phyloP scores from a whole-genome alignment of 2,797 vertebrate genomes.

The Ibycter americanus region DNA sequence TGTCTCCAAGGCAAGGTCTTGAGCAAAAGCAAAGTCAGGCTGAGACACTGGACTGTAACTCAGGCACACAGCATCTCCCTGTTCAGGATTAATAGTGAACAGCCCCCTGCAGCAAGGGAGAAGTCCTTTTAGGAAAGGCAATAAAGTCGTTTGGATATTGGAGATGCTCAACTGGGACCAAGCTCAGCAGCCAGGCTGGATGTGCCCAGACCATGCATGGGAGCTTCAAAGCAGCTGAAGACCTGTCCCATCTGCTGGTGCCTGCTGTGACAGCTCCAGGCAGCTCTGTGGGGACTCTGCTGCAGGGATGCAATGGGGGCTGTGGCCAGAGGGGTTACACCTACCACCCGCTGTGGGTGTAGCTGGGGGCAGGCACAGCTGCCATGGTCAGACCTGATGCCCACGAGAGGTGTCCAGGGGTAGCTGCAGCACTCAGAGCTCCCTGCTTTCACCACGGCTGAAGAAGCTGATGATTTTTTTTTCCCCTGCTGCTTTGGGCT shows the following conservation, averaged over 20 bases:
- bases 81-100: not conserved
- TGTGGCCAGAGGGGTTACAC: not conserved
- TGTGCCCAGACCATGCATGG: fast-evolving
- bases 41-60: not conserved
- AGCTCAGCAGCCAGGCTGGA: not conserved
- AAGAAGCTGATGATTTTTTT: not conserved
- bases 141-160: not conserved
- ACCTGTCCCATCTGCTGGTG: not conserved
- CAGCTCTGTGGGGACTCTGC: not conserved
- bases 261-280: not conserved
- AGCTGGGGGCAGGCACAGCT: not conserved
- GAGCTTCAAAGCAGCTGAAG: not conserved
- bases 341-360: not conserved
- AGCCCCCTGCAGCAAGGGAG: not conserved
- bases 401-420: not conserved
- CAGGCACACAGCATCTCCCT: not conserved
- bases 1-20: fast-evolving
- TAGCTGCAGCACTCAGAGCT: not conserved
- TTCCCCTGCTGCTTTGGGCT: not conserved
- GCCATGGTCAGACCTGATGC: not conserved
- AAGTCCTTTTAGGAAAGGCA: not conserved
- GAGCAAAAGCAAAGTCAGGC: not conserved
- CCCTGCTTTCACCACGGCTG: not conserved
- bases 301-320: fast-evolving
- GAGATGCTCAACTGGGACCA: not conserved